Conservation (phyloP, 2,113 vertebrate species). For the Oceanites oceanicus region DNA sequence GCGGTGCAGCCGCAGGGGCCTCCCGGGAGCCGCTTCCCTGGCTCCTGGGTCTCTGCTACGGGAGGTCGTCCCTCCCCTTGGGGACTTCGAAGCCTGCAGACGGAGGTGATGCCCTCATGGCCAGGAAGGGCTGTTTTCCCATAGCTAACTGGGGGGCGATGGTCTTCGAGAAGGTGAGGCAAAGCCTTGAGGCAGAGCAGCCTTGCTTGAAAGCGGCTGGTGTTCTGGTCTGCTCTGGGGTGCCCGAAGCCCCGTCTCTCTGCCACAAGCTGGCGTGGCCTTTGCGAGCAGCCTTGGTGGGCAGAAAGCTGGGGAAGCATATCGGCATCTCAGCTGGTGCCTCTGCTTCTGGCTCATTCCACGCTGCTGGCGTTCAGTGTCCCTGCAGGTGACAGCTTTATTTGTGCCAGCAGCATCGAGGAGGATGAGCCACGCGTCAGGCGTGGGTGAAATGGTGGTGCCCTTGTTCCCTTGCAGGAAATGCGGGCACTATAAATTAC, state of each 20-base stretch:
- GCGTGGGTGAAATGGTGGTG: background rate
- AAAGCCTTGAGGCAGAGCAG: background rate
- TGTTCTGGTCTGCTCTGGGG: background rate
- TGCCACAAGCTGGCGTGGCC: background rate
- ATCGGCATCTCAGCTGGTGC: background rate
- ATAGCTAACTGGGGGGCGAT: no score
- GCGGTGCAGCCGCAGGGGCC: accelerated
- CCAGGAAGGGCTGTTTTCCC: background rate
- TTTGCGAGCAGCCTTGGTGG: background rate
- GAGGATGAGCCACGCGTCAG: background rate
- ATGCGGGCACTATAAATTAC: background rate
- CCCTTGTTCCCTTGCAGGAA: background rate
- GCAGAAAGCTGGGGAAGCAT: background rate
- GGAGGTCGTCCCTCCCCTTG: accelerated
- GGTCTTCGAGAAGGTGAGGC: background rate
- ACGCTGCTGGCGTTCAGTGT: accelerated
- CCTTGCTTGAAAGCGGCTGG: background rate
- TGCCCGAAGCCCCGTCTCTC: background rate
- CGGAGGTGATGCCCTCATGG: background rate
- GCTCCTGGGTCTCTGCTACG: background rate
- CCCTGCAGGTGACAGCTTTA: background rate
- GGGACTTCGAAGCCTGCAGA: accelerated
- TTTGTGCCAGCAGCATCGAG: background rate
- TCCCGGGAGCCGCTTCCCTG: background rate
- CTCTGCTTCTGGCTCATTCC: background rate